Base-by-base conservation (phyloP, 2,888 invertebrate species). In the Hydrotaea diabolus region DNA sequence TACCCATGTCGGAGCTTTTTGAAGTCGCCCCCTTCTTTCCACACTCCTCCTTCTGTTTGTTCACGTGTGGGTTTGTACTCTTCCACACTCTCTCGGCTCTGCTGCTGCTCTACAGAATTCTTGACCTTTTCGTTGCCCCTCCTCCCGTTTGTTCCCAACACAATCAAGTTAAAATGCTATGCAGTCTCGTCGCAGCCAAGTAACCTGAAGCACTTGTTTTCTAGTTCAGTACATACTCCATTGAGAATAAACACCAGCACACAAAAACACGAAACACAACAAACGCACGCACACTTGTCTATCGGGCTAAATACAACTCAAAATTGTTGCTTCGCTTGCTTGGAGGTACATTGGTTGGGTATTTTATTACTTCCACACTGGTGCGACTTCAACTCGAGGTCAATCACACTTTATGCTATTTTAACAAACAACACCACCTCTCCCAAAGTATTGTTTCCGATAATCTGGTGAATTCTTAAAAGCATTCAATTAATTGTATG, bases 1-100 rank as follows among this genome's bases (percentile, higher is more conserved):
- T 86, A 80, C 86, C 87, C 87, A 87, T 87, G 76, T 86, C 79
- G 82, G 82, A 78, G 78, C 79, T 79, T 76, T 69, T 46, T 66
- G 66, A 77, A 21, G 31, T 36, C 26, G 17, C 57, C 31, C 57
- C n/a, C 64, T 46, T n/a, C n/a, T n/a, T n/a, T n/a, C 53, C 73
- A 64, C n/a, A 69, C 69, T 69, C 46, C 21, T 39, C 23, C 13
- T 13, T 21, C 21, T 21, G 15, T 46, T 46, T 69, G 46, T 46
- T 69, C 69, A 69, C 46, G 43, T 69, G 46, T 69, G 69, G 69
- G 46, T 23, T 66, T 46, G 46, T 69, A 43, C 69, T 43, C 43
- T 21, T 39, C 66, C 21, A 11, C 19, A 11, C 66, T 69, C 69
- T 69, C 69, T 69, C 46, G 15, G 15, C 69, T n/a, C 69, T 46